Evolutionary conservation across 2,888 invertebrate genomes (phyloP), one percentile per base, ranked within the genome.

Genomic region (Diplolepis rosae): DNA sequence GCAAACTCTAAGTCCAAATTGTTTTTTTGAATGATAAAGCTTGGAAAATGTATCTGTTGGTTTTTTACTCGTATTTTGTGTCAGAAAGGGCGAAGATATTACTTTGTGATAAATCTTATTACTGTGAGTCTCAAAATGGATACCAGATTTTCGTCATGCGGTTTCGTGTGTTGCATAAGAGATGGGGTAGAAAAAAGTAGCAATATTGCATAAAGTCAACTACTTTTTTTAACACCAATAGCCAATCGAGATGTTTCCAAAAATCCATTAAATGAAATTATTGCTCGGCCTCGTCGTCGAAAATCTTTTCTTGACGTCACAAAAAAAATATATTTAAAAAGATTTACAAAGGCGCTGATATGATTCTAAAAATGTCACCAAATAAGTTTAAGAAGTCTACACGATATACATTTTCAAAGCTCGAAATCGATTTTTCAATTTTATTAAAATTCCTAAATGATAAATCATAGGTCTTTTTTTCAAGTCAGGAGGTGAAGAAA

Each of bases 91-190:
- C n/a, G 56, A 61, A 24, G 56, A 61, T 61, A 61, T 24, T 35
- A 61, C 56, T 61, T 61, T 24, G 35, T 61, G 56, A 61, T 61
- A 61, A 61, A 61, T 61, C 56, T 22, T 35, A 61, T 35, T 61
- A 13, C 28, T 35, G 56, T 7, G 24, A 35, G 39, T 61, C 39
- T 39, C 39, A 35, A 39, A 61, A 61, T 61, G 35, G 32, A 61
- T 32, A 39, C 35, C 56, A 61, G 56, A 61, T 61, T 61, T 61
- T 24, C 56, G 39, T 61, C 56, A 61, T 35, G 56, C 24, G 35
- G 39, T 61, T 24, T 13, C 13, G 45, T 9, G 45, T 15, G 22
- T 61, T 39, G 24, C 24, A 35, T 39, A 61, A 61, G 56, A 61
- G 35, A 11, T 3, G n/a, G 24, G 24, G 39, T 30, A 7, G 3